These are phyloP conservation scores for Athalia rosae DNA, from an alignment of 2,888 invertebrate species.

Conservation along the genomic window DNA sequence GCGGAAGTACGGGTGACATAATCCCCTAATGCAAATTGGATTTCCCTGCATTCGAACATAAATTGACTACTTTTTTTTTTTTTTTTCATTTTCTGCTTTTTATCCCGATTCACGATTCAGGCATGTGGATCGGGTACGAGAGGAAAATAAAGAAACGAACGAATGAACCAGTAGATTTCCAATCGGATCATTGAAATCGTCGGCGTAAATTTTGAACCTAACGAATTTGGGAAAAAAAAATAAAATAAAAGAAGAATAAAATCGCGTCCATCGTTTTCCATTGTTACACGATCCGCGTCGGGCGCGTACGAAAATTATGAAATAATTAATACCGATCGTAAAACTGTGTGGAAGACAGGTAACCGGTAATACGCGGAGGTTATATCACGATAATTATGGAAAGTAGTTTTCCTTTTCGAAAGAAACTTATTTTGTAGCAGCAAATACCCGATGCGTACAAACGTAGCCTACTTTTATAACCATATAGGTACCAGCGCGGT, in stretches of 20 bases:
- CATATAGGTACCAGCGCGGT: conserved; percentile 4
- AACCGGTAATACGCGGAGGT: background rate
- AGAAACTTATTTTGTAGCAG: background rate
- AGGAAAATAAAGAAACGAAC: no score
- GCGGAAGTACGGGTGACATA: background rate
- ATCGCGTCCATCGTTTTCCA: no score
- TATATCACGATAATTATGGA: conserved; percentile 26
- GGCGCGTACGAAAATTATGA: background rate
- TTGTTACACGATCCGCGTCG: no score
- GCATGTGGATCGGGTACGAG: no score
- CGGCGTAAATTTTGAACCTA: no score
- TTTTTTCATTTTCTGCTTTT: no score
- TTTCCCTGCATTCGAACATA: background rate
- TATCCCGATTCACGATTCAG: no score
- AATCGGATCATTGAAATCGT: no score
- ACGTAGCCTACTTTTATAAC: conserved; percentile 13
- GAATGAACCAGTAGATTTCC: no score
- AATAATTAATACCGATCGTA: background rate
- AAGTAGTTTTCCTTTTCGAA: conserved; percentile 34
- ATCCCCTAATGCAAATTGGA: background rate
- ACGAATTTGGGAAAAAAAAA: no score
- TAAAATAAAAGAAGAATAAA: no score
- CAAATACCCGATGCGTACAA: background rate
- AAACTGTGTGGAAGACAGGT: background rate
- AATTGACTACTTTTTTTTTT: no score